Conservation (phyloP, 2,113 vertebrate genomes). For the Gallinago undulata region DNA sequence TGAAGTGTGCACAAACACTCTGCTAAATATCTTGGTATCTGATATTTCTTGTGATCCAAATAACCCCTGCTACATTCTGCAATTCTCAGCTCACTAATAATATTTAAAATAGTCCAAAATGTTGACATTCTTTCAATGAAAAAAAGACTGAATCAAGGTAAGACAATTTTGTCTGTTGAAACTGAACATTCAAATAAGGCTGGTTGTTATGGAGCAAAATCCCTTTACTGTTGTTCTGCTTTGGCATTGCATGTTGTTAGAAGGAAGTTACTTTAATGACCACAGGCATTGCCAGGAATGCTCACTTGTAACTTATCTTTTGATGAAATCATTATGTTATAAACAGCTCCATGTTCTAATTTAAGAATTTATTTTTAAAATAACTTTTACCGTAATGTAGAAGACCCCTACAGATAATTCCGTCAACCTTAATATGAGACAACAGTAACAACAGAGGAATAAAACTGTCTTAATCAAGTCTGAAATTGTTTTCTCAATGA, state of each 20-base stretch:
- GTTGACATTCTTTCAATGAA: not conserved
- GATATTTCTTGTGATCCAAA: not conserved
- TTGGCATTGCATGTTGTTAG: not conserved
- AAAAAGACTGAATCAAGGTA: not conserved
- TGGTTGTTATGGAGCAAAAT: not conserved
- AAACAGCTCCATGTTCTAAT: not conserved
- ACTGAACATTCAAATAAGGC: not conserved
- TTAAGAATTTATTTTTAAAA: not conserved
- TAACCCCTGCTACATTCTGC: not conserved
- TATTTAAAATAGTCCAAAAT: not conserved
- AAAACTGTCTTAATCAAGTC: not conserved
- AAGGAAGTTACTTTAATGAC: not conserved
- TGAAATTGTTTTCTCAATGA: not conserved
- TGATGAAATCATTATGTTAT: accelerated
- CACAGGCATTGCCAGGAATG: not conserved
- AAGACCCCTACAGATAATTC: not conserved
- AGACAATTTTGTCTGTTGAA: not conserved
- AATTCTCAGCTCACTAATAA: not conserved
- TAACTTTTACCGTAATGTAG: not conserved
- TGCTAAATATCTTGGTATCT: not conserved
- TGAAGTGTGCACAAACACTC: not conserved
- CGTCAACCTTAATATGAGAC: not conserved
- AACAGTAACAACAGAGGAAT: not conserved
- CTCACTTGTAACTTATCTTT: not conserved
- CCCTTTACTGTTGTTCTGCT: not conserved